Evolutionary conservation across 2,888 invertebrate species (phyloP).

Genomic region (Drosophila gaucha): DNA sequence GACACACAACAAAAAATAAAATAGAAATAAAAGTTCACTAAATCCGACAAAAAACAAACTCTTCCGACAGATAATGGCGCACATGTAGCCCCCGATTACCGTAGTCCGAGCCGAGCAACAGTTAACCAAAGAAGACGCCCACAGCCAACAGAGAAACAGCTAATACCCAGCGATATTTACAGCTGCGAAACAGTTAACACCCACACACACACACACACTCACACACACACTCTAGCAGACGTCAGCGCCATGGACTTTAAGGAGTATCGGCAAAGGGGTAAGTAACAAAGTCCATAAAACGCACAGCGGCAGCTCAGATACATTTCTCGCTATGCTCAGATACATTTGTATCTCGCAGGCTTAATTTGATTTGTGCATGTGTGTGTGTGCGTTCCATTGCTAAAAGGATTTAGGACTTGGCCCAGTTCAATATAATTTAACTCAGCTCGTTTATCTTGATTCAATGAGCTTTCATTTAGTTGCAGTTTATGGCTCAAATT

Average conservation of each 20-base stretch:
- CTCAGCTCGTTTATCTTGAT: conserved; percentile 51
- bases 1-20: conserved; percentile 15
- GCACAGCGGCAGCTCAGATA: conserved; percentile 62
- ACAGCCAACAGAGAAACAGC: conserved; percentile 24
- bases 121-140: conserved; percentile 20
- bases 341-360: conserved; percentile 48
- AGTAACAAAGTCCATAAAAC: conserved; percentile 81
- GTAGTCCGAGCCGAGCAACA: conserved; percentile 20
- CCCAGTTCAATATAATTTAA: conserved; percentile 14
- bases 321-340: conserved; percentile 10
- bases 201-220: conserved; percentile 2
- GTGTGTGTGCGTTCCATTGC: neutral
- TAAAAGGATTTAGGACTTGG: conserved; percentile 49
- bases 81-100: conserved; percentile 27
- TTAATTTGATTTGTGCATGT: conserved; percentile 64
- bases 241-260: conserved; percentile 85
- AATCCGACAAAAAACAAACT: conserved; percentile 11
- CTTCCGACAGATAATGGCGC: conserved; percentile 50
- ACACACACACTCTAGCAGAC: conserved; percentile 21
- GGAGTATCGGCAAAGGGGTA: conserved; percentile 86
- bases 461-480: conserved; percentile 14
- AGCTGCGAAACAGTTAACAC: conserved; percentile 11
- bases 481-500: conserved; percentile 12
- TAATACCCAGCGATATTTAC: conserved; percentile 2
- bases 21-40: conserved; percentile 29